Conservation (phyloP, 2,113 vertebrate species). For the Amphiprion percula region DNA sequence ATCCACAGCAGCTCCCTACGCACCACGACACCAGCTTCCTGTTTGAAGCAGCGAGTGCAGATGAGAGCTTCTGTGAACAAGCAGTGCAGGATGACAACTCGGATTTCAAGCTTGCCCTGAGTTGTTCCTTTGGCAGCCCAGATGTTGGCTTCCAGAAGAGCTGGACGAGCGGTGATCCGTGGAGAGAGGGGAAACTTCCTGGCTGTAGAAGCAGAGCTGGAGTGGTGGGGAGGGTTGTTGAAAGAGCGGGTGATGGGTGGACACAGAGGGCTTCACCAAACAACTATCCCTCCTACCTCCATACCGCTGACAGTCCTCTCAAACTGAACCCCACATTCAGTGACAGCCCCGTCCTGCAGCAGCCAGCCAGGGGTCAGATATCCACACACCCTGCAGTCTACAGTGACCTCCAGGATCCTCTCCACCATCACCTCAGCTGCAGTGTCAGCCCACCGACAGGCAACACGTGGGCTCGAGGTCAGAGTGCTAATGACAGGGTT, state of each 20-base stretch:
- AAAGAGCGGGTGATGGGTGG: slow-evolving; percentile 41
- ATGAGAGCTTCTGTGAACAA: slow-evolving; percentile 13
- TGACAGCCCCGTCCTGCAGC: slow-evolving; percentile 23
- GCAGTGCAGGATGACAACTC: not conserved
- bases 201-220: slow-evolving; percentile 32
- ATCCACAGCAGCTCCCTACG: slow-evolving; percentile 8
- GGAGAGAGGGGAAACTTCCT: slow-evolving; percentile 26
- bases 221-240: slow-evolving; percentile 46
- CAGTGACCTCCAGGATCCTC: slow-evolving; percentile 9
- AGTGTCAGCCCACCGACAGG: slow-evolving; percentile 7
- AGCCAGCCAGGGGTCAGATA: not conserved
- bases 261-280: not conserved
- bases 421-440: not conserved
- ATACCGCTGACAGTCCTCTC: slow-evolving; percentile 19
- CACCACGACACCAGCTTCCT: slow-evolving; percentile 25
- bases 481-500: not conserved
- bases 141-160: slow-evolving; percentile 19
- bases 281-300: not conserved
- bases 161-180: slow-evolving; percentile 28
- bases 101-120: slow-evolving; percentile 36
- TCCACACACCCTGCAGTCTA: not conserved
- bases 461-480: slow-evolving; percentile 21
- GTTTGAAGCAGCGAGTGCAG: not conserved
- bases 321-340: slow-evolving; percentile 23
- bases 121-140: slow-evolving; percentile 25